Evolutionary conservation across 2,113 vertebrate species (phyloP).

Genomic region (Bubo scandiacus): DNA sequence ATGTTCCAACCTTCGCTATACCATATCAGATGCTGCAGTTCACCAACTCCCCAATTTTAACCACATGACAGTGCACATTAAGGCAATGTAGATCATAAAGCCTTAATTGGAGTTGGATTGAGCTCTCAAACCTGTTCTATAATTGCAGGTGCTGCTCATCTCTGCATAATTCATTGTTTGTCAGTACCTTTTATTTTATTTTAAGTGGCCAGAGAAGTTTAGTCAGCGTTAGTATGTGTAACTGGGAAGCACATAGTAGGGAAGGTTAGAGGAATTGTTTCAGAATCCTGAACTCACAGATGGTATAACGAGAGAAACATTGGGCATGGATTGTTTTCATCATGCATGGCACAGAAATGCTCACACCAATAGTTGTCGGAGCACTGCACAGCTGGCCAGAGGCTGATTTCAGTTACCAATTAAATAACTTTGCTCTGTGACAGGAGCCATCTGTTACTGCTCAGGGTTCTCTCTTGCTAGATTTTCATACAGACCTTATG

Average conservation of each 20-base stretch:
- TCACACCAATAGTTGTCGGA: not conserved
- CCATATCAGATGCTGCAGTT: accelerated
- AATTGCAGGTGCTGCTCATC: not conserved
- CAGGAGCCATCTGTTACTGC: slow-evolving; percentile 9
- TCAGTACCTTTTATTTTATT: not conserved
- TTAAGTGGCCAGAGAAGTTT: not conserved
- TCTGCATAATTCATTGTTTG: not conserved
- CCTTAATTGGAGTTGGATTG: not conserved
- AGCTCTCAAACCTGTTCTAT: not conserved
- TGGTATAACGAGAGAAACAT: not conserved
- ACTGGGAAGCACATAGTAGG: not conserved
- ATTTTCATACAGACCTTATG: slow-evolving; percentile 85
- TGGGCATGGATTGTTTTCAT: not conserved
- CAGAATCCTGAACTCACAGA: slow-evolving; percentile 69
- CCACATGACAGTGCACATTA: accelerated
- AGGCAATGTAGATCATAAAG: not conserved
- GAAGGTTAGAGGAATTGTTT: not conserved
- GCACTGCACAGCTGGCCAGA: not conserved
- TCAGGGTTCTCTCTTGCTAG: slow-evolving; percentile 59
- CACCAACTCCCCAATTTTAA: not conserved
- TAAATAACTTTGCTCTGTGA: not conserved
- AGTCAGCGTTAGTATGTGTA: not conserved
- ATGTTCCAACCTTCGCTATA: accelerated
- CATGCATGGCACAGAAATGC: not conserved
- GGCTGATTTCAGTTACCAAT: not conserved